Conservation (phyloP, 2,888 invertebrate species). For the Thyatira batis region DNA sequence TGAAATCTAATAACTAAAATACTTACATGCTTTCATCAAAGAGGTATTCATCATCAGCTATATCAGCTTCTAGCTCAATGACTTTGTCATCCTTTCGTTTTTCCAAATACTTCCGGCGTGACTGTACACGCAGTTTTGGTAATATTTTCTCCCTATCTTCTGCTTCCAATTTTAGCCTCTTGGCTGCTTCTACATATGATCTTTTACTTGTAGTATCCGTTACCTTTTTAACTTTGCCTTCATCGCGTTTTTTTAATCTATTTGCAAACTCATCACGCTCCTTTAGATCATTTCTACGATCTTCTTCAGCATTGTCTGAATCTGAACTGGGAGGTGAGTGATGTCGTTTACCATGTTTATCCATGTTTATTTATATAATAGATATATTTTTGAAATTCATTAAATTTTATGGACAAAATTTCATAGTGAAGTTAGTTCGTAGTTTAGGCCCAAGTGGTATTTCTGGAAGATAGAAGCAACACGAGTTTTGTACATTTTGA, state of each 20-base stretch:
- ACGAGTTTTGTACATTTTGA: too few species aligned
- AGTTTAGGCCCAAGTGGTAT: too few species aligned
- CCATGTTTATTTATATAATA: conserved; percentile 48
- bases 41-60: conserved; percentile 97
- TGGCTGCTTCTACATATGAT: conserved; percentile 93
- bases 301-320: conserved; percentile 90
- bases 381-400: background rate
- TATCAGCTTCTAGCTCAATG: conserved; percentile 96
- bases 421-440: too few species aligned
- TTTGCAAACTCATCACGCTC: conserved; percentile 97
- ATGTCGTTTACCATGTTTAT: conserved; percentile 66
- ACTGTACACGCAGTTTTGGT: conserved; percentile 94
- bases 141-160: conserved; percentile 93
- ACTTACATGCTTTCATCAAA: conserved; percentile 94
- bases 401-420: too few species aligned
- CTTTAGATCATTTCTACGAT: conserved; percentile 90
- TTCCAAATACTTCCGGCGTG: conserved; percentile 95
- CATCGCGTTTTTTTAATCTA: conserved; percentile 93
- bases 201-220: conserved; percentile 85
- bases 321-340: conserved; percentile 84
- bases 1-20: conserved; percentile 5
- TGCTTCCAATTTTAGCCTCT: conserved; percentile 92
- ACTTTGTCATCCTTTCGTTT: conserved; percentile 98
- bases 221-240: conserved; percentile 92
- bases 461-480: too few species aligned